These are phyloP conservation scores for Phoxinus phoxinus DNA, from an alignment of 2,113 vertebrate species.

Conservation along the genomic window DNA sequence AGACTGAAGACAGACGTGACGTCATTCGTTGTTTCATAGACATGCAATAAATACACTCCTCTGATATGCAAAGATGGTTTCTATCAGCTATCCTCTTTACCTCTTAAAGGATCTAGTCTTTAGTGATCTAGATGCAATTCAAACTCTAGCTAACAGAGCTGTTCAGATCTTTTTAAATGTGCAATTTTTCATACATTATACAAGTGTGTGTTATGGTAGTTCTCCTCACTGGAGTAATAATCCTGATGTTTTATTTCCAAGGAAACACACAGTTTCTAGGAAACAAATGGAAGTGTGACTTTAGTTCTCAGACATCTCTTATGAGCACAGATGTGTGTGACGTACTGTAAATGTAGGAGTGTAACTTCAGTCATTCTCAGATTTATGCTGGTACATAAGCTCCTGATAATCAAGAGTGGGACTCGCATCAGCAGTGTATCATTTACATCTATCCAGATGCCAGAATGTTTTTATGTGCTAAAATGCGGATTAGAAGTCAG, in stretches of 20 bases:
- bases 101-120: slow-evolving; percentile 21
- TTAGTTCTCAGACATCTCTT: neutral
- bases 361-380: slow-evolving; percentile 2
- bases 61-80: slow-evolving; percentile 35
- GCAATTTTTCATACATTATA: slow-evolving; percentile 43
- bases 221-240: slow-evolving; percentile 9
- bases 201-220: slow-evolving; percentile 24
- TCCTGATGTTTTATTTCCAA: slow-evolving; percentile 16
- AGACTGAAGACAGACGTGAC: neutral
- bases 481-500: slow-evolving; percentile 61
- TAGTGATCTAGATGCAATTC: slow-evolving; percentile 39
- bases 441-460: slow-evolving; percentile 54
- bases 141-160: slow-evolving; percentile 8
- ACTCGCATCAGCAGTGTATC: neutral
- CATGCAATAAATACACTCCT: slow-evolving; percentile 15
- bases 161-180: slow-evolving; percentile 18
- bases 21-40: neutral
- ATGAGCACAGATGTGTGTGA: neutral
- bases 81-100: neutral
- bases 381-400: slow-evolving; percentile 10
- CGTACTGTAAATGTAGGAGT: slow-evolving; percentile 25
- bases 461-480: slow-evolving; percentile 63
- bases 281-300: neutral
- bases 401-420: slow-evolving; percentile 57
- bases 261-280: slow-evolving; percentile 19